Base-by-base conservation (phyloP, 1,140 invertebrate genomes). In the Geopemphigus sp. region DNA sequence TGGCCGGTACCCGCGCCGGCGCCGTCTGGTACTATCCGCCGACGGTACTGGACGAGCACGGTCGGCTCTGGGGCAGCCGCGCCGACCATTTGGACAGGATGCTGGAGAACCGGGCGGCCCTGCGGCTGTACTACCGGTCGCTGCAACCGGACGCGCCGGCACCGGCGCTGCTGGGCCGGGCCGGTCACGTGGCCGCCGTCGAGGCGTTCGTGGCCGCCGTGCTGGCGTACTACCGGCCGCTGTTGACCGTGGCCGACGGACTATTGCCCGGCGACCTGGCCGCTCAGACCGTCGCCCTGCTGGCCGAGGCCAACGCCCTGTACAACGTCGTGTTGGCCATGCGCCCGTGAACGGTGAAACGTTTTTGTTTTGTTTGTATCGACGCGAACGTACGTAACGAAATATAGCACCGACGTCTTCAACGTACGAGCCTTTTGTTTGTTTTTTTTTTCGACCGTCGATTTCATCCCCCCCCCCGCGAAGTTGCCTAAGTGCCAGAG, bases 71-170 rank as follows among this genome's bases (percentile, higher is more conserved):
- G 72, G 72, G 72, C 72, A 74, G 54, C 29, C 39, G 19, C 29
- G 54, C 72, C 54, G 72, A 74, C 53, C 72, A 74, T 29, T 6
- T 57, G 53, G 54, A 74, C 32, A 24, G 72, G 4, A 29, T 74
- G 29, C 29, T 74, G 50, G 54, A 74, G 19, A 74, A 74, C 72
- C 29, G 72, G 5, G n/a, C 10, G 72, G 24, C 29, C 53, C 0
- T 74, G 12, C 72, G 54, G 3, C 24, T n/a, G 5, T 74, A 59
- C 53, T 74, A 74, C 29, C 17, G 29, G 5, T 74, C 72, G 11
- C n/a, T 74, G 19, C 72, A 74, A 29, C 72, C 72, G 53, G 72
- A 74, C 54, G 72, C 72, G 53, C 72, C 72, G 17, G 72, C 22
- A 17, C 72, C 72, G 4, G 12, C 10, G 5, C 29, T 74, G 54